Evolutionary conservation across 2,888 invertebrate genomes (phyloP), one percentile per base, ranked within the genome.

Genomic region (Apamea monoglypha): DNA sequence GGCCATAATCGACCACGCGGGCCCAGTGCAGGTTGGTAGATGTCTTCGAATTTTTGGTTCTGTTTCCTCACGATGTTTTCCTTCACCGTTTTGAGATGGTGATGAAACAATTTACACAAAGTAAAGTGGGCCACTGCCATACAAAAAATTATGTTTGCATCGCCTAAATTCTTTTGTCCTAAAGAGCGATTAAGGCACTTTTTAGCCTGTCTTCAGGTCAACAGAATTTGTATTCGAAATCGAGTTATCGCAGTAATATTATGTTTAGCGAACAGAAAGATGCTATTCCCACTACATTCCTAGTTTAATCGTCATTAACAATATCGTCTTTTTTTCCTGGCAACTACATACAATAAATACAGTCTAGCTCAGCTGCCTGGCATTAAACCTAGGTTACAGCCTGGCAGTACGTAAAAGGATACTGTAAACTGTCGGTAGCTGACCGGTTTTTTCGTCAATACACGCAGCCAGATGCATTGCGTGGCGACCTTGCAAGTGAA

Each of bases 401-500:
- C 83, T 53, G 25, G 66, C 61, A 64, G 25, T 69, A 76, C 40
- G 69, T 85, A 73, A 81, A 80, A 74, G 74, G 71, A 83, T 83
- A 76, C 40, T 67, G 47, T 67, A 68, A 50, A 50, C 29, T 66
- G 75, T 74, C 69, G 76, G 71, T 36, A 40, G 63, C 69, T 69
- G 80, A 83, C 87, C 87, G 86, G 90, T 88, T 88, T 87, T 89
- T 88, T 87, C 70, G 59, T 78, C 67, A 86, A 81, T 84, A 81
- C 77, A 79, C 40, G 82, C 63, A 74, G 81, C 79, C 88, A 84
- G 83, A 83, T 88, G 88, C 84, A 82, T 74, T 84, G 81, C 82
- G 75, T 66, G 47, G 79, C 84, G 88, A 85, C 89, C 89, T 90
- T 90, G 90, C 59, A 64, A 86, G 90, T 81, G 86, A 89, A 83